phyloP scores from a whole-genome alignment of 2,888 invertebrate species.

The Chirona hameri region DNA sequence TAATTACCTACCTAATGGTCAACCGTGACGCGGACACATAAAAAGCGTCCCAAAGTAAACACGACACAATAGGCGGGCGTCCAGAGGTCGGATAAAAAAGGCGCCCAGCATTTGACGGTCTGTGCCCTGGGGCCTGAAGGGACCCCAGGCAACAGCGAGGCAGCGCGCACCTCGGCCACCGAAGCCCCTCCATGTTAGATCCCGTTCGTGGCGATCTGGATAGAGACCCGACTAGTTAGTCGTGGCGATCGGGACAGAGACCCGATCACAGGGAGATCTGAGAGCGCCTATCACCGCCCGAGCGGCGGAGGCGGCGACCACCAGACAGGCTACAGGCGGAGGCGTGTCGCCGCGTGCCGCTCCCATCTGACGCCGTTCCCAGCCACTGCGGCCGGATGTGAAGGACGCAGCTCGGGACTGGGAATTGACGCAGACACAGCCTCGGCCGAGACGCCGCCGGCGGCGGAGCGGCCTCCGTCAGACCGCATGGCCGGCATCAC shows the following conservation, averaged over 20 bases:
- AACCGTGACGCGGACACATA: not conserved
- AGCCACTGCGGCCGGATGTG: not conserved
- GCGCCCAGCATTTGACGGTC: not conserved
- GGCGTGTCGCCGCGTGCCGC: not conserved
- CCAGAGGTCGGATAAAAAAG: not conserved
- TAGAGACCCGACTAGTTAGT: not conserved
- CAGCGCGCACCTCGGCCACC: too few relatives aligned
- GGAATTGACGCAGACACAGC: not conserved
- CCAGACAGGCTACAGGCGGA: not conserved
- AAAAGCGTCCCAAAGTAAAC: not conserved
- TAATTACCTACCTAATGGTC: not conserved
- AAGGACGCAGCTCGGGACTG: not conserved
- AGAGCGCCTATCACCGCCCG: too few relatives aligned
- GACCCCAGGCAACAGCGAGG: too few relatives aligned
- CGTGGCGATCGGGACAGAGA: not conserved
- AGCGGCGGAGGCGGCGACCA: too few relatives aligned
- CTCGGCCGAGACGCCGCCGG: too few relatives aligned
- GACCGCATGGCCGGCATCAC: not conserved
- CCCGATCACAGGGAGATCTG: too few relatives aligned
- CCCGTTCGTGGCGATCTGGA: not conserved
- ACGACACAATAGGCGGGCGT: not conserved
- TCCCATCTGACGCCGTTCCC: not conserved
- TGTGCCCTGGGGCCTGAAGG: too few relatives aligned
- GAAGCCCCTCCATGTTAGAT: too few relatives aligned
- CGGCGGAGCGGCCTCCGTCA: not conserved